Evolutionary conservation across 2,113 vertebrate genomes (phyloP).

Genomic region (Alligator sinensis): DNA sequence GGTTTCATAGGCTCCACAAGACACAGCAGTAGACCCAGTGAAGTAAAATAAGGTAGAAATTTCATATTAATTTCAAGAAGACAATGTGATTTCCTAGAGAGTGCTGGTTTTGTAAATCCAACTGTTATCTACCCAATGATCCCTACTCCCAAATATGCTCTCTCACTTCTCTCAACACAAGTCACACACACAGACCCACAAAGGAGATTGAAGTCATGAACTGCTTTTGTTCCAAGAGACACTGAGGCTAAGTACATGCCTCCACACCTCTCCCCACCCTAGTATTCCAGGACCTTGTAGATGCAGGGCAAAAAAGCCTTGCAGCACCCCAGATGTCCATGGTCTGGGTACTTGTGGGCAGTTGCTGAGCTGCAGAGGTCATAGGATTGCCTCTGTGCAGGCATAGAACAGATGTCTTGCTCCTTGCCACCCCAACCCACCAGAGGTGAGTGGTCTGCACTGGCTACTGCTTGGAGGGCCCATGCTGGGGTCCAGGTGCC

Average conservation of each 20-base stretch:
- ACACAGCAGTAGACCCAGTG: not conserved
- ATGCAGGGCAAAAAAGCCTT: not conserved
- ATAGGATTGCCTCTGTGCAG: too few relatives aligned
- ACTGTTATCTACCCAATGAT: not conserved
- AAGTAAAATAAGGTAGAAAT: not conserved
- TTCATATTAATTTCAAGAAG: not conserved
- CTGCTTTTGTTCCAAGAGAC: not conserved
- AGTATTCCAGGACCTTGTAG: not conserved
- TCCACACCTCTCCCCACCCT: not conserved
- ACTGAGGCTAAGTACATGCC: not conserved
- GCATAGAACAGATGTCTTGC: too few relatives aligned
- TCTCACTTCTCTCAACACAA: not conserved
- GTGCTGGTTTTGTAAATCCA: not conserved
- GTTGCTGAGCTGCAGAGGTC: too few relatives aligned
- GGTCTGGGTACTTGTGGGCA: too few relatives aligned
- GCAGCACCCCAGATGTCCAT: too few relatives aligned
- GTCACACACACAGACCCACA: not conserved
- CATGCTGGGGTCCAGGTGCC: too few relatives aligned
- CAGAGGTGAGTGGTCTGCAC: too few relatives aligned
- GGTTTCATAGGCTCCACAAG: not conserved
- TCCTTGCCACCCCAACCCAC: too few relatives aligned
- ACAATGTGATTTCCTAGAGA: not conserved
- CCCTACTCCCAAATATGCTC: not conserved
- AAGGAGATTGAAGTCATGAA: not conserved
- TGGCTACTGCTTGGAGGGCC: too few relatives aligned